Evolutionary conservation across 2,888 invertebrate genomes (phyloP).

Genomic region (Drosophila bunnanda): DNA sequence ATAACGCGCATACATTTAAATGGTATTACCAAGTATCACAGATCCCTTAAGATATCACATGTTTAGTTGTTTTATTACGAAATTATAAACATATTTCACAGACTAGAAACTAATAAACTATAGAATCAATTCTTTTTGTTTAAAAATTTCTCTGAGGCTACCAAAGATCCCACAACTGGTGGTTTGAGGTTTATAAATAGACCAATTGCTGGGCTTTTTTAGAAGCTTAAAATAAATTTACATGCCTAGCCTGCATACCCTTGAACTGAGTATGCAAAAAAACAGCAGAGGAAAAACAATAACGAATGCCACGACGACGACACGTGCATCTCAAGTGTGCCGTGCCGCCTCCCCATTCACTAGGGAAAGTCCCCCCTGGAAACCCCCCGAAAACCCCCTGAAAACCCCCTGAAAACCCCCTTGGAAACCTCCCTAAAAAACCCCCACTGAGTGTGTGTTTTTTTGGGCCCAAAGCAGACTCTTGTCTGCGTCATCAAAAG

Average conservation of each 20-base stretch:
- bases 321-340: conserved; percentile 46
- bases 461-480: conserved; percentile 40
- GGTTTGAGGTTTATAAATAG: background rate
- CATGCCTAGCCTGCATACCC: conserved; percentile 7
- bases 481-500: conserved; percentile 62
- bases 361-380: background rate
- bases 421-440: background rate
- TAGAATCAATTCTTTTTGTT: background rate
- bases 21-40: no score
- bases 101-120: background rate
- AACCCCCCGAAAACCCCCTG: background rate
- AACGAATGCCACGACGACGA: conserved; percentile 44
- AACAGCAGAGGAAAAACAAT: conserved; percentile 19
- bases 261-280: conserved; percentile 33
- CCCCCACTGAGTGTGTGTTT: background rate
- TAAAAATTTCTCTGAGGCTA: background rate
- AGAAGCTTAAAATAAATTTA: conserved; percentile 12
- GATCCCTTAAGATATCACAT: no score
- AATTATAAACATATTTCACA: background rate
- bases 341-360: background rate
- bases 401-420: background rate
- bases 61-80: background rate
- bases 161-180: no score
- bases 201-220: conserved; percentile 14
- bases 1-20: no score